Percentiles rank a stretch among this genome's conserved stretches.
Evolutionary conservation across 2,797 vertebrate genomes (phyloP).

Genomic region (Cyclopterus lumpus): DNA sequence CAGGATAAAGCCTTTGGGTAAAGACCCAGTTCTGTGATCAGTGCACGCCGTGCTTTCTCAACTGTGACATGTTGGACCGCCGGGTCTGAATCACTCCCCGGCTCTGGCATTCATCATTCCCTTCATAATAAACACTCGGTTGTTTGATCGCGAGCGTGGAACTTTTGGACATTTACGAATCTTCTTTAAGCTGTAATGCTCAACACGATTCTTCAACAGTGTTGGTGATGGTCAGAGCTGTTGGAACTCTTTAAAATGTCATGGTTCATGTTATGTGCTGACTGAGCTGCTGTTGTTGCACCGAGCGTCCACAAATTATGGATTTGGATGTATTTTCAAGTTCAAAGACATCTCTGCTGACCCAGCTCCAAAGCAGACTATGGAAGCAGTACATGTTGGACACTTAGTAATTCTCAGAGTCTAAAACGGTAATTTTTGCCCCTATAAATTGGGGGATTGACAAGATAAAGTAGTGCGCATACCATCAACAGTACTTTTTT

Average conservation of each 20-base stretch:
- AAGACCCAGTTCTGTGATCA: constrained; percentile 35
- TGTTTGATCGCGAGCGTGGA: neutral
- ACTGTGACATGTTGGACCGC: constrained; percentile 29
- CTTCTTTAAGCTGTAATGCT: neutral
- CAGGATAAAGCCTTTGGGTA: constrained; percentile 39
- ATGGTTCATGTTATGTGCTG: constrained; percentile 9
- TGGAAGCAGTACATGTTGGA: neutral
- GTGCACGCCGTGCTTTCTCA: constrained; percentile 18
- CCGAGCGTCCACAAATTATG: neutral
- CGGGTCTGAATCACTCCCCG: constrained; percentile 17
- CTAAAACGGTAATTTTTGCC: neutral
- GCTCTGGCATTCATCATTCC: constrained; percentile 29
- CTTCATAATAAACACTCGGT: constrained; percentile 6
- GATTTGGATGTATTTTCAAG: constrained; percentile 1
- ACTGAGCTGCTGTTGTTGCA: constrained; percentile 10
- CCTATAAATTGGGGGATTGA: neutral
- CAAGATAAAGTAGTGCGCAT: neutral
- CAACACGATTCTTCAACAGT: neutral
- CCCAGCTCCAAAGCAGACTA: neutral
- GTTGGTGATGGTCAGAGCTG: neutral
- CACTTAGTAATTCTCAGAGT: neutral
- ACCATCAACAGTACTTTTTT: neutral
- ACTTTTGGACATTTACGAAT: constrained; percentile 6
- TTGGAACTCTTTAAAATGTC: neutral
- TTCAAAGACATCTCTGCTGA: neutral